phyloP scores from a whole-genome alignment of 1,140 invertebrate species.

The Pachyrhynchus sulphureomaculatus region DNA sequence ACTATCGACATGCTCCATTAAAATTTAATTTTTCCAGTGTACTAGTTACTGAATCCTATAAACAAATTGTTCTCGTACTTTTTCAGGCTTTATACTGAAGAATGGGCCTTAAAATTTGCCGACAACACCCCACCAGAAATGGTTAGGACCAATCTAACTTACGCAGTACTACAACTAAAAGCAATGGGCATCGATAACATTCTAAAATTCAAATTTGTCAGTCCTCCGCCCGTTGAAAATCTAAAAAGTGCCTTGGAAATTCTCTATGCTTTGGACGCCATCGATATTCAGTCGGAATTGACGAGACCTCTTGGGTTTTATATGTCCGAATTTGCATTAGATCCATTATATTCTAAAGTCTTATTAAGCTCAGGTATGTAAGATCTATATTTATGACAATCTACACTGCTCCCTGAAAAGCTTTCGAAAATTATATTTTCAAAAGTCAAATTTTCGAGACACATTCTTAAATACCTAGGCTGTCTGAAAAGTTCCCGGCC shows the following conservation, averaged over 20 bases:
- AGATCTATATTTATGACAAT: background rate
- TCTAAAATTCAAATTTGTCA: constrained; percentile 80
- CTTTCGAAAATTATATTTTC: no score
- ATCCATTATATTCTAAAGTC: constrained; percentile 86
- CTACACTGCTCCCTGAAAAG: no score
- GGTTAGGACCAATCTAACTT: constrained; percentile 83
- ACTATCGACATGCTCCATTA: no score
- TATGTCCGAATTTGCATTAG: constrained; percentile 92
- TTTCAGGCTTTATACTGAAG: constrained; percentile 75
- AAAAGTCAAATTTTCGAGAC: no score
- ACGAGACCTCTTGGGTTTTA: constrained; percentile 78
- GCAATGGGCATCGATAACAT: constrained; percentile 93
- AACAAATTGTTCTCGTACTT: no score
- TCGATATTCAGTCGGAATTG: constrained; percentile 79
- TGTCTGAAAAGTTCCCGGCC: no score
- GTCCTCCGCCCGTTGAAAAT: constrained; percentile 86
- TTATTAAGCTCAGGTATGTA: constrained; percentile 73
- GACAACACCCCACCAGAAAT: constrained; percentile 86
- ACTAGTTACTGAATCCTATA: no score
- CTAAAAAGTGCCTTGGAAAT: constrained; percentile 85
- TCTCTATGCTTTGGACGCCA: constrained; percentile 81
- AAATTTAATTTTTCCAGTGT: no score
- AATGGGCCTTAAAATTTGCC: constrained; percentile 71
- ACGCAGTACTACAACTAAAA: constrained; percentile 88
- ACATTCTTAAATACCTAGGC: no score